phyloP scores from a whole-genome alignment of 1,140 invertebrate genomes.

The Oncopodura yosiiana region DNA sequence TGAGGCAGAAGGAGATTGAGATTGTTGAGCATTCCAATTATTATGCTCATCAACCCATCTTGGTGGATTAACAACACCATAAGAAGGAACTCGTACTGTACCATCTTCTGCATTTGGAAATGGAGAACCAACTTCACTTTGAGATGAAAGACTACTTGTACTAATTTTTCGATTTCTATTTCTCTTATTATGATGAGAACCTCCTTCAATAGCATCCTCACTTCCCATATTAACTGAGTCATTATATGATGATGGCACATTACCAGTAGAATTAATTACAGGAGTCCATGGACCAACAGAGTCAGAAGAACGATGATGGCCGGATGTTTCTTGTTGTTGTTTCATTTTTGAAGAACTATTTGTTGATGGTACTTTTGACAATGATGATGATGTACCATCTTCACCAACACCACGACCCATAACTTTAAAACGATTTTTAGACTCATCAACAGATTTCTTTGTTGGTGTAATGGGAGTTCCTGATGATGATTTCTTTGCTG shows the following conservation, averaged over 20 bases:
- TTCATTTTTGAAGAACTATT: neutral
- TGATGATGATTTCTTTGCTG: constrained; percentile 36
- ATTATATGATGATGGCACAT: neutral
- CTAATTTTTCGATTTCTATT: constrained; percentile 28
- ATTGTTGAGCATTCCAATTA: constrained; percentile 17
- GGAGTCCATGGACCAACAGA: neutral
- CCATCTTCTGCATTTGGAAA: neutral
- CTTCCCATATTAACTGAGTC: neutral
- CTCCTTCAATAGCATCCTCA: neutral
- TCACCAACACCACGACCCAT: constrained; percentile 24
- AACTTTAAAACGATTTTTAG: constrained; percentile 28
- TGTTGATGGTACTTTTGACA: neutral
- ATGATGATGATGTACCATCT: neutral
- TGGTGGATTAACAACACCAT: constrained; percentile 22
- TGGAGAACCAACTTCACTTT: constrained; percentile 31
- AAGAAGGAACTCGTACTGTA: neutral
- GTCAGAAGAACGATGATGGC: neutral
- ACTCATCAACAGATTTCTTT: constrained; percentile 12
- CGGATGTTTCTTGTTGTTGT: constrained; percentile 2
- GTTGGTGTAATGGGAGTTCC: neutral
- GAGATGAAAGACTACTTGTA: constrained; percentile 28
- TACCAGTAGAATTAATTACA: neutral
- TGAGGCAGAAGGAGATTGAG: constrained; percentile 30
- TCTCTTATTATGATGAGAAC: constrained; percentile 13
- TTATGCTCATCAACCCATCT: constrained; percentile 31